Evolutionary conservation across 2,888 invertebrate genomes (phyloP), one percentile per base, ranked within the genome.

Genomic region (Lasioglossum pauxillum): DNA sequence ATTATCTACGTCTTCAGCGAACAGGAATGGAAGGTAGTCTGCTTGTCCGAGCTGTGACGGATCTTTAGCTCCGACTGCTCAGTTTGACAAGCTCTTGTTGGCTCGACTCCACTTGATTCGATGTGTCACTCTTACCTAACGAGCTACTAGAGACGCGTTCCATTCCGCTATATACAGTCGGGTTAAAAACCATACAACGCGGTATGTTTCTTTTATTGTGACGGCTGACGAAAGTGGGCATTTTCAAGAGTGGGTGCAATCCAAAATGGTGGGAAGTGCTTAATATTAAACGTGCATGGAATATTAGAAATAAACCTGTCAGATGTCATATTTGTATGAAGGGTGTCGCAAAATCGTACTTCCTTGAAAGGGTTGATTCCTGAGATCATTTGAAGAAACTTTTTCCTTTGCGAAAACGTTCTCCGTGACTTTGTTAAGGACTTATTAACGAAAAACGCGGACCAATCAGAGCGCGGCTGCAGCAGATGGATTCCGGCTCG

Each of bases 1-100:
- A 71, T 71, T 71, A 71, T 71, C 41, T 41, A n/a, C 71, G n/a
- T 69, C 82, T 80, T 38, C 64, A 31, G 64, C 38, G 69, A 69
- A 35, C 38, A 38, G 41, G 14, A 71, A 71, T 71, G n/a, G n/a
- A 41, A 38, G n/a, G 41, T 41, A 71, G 71, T 12, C n/a, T n/a
- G 41, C n/a, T n/a, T 10, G 71, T 38, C 71, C n/a, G 71, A 12
- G 23, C 38, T 10, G 4, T 10, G 67, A 35, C 35, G 23, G 38
- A 35, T 69, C 19, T 4, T 31, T 8, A n/a, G n/a, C 38, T 71
- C 38, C 38, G 23, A 69, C n/a, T 71, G 14, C n/a, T 71, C 1
- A 10, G 41, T 41, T 41, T 71, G 71, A 41, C 23, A 71, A 71
- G 67, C 67, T 38, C 67, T 67, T 35, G 35, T 67, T 38, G 35